Percentiles rank a stretch among this genome's conserved stretches.
Evolutionary conservation across 2,113 vertebrate species (phyloP).

Genomic region (Pseudopipra pipra): DNA sequence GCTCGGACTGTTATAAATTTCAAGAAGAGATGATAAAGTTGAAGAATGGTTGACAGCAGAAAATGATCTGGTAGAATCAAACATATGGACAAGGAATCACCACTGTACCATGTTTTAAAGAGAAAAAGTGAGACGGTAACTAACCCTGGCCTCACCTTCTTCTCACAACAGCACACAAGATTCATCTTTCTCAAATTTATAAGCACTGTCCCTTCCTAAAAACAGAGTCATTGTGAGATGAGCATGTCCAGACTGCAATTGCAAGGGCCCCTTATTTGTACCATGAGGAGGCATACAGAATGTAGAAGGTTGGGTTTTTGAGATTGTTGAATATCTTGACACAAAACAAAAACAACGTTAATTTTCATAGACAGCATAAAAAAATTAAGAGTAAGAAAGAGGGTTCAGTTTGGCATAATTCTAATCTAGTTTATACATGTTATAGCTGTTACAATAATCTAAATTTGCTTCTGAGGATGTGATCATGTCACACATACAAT

Average conservation of each 20-base stretch:
- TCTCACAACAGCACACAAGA: neutral
- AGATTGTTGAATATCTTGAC: neutral
- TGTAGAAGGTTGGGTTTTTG: neutral
- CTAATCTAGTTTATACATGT: neutral
- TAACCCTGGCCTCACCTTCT: neutral
- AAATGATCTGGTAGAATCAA: neutral
- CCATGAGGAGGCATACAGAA: neutral
- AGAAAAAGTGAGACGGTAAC: neutral
- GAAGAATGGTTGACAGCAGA: neutral
- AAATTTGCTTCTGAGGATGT: neutral
- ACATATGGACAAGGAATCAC: neutral
- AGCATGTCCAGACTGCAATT: neutral
- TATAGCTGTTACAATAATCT: neutral
- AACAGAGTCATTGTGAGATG: neutral
- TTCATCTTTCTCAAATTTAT: neutral
- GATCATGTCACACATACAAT: neutral
- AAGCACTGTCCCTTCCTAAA: neutral
- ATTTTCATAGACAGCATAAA: neutral
- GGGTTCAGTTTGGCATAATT: neutral
- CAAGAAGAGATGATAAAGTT: neutral
- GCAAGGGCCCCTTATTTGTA: neutral
- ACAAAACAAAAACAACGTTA: neutral
- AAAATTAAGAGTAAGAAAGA: neutral
- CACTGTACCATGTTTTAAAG: neutral
- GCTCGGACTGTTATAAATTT: neutral